These are phyloP conservation scores for Ramphastos sulfuratus DNA, from an alignment of 2,113 vertebrate genomes.

Conservation along the genomic window DNA sequence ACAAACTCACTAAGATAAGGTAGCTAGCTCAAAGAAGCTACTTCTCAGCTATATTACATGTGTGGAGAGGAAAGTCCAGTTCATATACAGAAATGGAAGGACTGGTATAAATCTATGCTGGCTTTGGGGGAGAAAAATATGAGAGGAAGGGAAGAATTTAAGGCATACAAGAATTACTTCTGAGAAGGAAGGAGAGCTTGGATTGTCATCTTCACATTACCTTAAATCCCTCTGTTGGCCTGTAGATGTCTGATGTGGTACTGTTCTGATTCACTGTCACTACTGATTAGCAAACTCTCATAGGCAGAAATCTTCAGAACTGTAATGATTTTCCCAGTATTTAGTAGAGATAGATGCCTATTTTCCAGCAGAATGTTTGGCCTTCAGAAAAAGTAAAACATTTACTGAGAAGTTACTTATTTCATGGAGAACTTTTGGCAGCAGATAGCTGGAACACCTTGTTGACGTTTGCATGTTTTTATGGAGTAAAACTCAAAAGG, in stretches of 20 bases:
- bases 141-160: not conserved
- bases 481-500: not conserved
- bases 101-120: not conserved
- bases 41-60: fast-evolving
- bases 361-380: not conserved
- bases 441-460: not conserved
- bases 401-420: not conserved
- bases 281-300: not conserved
- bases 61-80: not conserved
- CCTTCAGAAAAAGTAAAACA: not conserved
- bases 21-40: not conserved
- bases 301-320: not conserved
- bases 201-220: fast-evolving
- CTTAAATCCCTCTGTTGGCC: not conserved
- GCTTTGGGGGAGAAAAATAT: not conserved
- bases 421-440: not conserved
- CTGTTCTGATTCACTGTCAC: not conserved
- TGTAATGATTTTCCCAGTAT: not conserved
- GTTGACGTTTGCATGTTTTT: not conserved
- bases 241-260: not conserved
- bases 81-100: not conserved
- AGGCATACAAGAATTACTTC: not conserved
- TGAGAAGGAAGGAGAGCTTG: not conserved
- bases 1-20: not conserved
- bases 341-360: not conserved